Evolutionary conservation across 1,140 invertebrate species (phyloP).

Genomic region (Elysia chlorotica): DNA sequence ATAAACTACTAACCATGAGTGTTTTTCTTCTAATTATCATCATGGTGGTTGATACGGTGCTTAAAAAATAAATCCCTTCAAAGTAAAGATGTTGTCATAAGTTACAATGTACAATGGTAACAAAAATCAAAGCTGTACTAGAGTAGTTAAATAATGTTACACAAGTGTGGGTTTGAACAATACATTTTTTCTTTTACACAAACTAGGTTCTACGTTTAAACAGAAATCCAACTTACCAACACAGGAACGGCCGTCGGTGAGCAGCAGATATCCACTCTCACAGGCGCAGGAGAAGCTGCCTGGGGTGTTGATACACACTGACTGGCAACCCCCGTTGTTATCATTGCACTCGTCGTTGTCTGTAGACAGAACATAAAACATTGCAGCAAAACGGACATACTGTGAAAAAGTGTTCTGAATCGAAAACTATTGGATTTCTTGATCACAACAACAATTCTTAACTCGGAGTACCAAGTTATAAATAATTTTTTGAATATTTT

Average conservation of each 20-base stretch:
- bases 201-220: too few species aligned
- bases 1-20: too few species aligned
- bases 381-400: too few species aligned
- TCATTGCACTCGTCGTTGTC: slow-evolving; percentile 76
- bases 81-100: neutral
- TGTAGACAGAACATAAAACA: slow-evolving; percentile 59
- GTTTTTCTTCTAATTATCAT: too few species aligned
- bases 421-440: too few species aligned
- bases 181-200: too few species aligned
- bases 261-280: slow-evolving; percentile 70
- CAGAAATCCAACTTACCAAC: slow-evolving; percentile 66
- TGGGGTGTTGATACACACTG: slow-evolving; percentile 73
- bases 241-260: slow-evolving; percentile 71
- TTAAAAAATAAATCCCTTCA: neutral
- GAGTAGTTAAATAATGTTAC: neutral
- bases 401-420: too few species aligned
- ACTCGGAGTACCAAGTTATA: too few species aligned
- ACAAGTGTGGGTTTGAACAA: neutral
- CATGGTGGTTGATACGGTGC: too few species aligned
- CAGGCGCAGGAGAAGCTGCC: slow-evolving; percentile 81
- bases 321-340: slow-evolving; percentile 69
- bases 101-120: neutral
- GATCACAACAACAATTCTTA: too few species aligned
- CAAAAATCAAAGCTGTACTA: neutral
- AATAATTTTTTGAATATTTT: too few species aligned